These are phyloP conservation scores for Pangasius macronema DNA, from an alignment of 2,797 vertebrate genomes.

Conservation along the genomic window DNA sequence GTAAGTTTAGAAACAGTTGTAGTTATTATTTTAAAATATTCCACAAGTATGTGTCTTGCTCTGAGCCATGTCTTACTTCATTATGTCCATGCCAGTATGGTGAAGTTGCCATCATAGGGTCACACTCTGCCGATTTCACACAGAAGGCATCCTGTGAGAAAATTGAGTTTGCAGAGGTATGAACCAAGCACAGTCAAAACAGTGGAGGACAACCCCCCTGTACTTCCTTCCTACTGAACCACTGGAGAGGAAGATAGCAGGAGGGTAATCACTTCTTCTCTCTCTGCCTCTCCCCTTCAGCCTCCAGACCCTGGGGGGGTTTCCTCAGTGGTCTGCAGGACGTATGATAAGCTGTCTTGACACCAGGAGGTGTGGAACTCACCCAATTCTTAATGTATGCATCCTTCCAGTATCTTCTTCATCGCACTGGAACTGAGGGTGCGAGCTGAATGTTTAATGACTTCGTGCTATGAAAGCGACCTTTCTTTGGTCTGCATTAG, in stretches of 20 bases:
- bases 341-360: constrained; percentile 59
- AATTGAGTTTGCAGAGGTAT: constrained; percentile 36
- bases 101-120: constrained; percentile 1
- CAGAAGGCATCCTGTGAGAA: constrained; percentile 31
- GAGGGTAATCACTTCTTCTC: constrained; percentile 55
- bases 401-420: constrained; percentile 46
- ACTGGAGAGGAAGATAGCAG: constrained; percentile 46
- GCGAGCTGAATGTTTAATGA: constrained; percentile 51
- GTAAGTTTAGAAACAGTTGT: not conserved
- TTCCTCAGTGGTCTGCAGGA: constrained; percentile 56
- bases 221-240: constrained; percentile 35
- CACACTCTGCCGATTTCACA: constrained; percentile 19
- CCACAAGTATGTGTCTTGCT: not conserved
- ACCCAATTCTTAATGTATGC: constrained; percentile 49
- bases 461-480: constrained; percentile 42
- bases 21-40: not conserved
- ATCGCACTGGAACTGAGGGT: constrained; percentile 39
- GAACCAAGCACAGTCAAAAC: constrained; percentile 21
- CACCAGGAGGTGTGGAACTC: constrained; percentile 51
- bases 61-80: not conserved
- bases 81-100: not conserved
- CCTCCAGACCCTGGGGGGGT: constrained; percentile 41
- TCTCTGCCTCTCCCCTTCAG: constrained; percentile 27
- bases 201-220: constrained; percentile 23
- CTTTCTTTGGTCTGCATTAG: constrained; percentile 26